Base-by-base conservation (phyloP, 2,113 vertebrate genomes). In the Leucosticte australis region DNA sequence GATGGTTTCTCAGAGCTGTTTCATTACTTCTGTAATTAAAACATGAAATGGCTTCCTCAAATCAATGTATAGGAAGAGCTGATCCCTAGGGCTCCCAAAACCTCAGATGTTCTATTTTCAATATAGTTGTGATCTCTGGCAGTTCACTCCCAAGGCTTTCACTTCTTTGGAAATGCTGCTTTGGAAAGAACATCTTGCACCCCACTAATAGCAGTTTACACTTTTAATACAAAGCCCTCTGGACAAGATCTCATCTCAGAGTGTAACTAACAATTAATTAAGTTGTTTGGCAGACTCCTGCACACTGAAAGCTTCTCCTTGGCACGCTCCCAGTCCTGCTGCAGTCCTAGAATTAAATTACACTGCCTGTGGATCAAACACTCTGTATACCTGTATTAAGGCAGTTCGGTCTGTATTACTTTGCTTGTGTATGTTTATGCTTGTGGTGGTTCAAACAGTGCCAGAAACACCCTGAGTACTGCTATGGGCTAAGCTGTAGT, bases 221-320 rank as follows among this genome's bases (percentile, higher is more conserved):
- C 46, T 86, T 87, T 33, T 46, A 84, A 91, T 77, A 59, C 77
- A 84, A 83, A 63, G 26, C 57, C 60, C 73, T 87, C 62, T 68
- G 62, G 85, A 55, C 73, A 41, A 75, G 53, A 79, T 70, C 71
- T 92, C 41, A 41, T 47, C 0, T 0, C 44, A 70, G 49, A 69
- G 26, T 41, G 31, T 27, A 92, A 64, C 52, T 76, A 86, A 73
- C 71, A 83, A 83, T 92, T 92, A 95, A 91, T 92, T 79, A 89
- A 89, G 47, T 63, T 49, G 17, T 85, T 93, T 90, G 84, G 79
- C 82, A 85, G 62, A 64, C n/a, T 90, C 62, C 67, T 50, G 39
- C 62, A 60, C 22, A 5, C 64, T 62, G 49, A 65, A 81, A 83
- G 27, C 60, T 89, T 73, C 44, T 75, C 44, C 56, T 64, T 76